Evolutionary conservation across 1,140 invertebrate species (phyloP).

Genomic region (Hermatobates lingyangjiaoensis): DNA sequence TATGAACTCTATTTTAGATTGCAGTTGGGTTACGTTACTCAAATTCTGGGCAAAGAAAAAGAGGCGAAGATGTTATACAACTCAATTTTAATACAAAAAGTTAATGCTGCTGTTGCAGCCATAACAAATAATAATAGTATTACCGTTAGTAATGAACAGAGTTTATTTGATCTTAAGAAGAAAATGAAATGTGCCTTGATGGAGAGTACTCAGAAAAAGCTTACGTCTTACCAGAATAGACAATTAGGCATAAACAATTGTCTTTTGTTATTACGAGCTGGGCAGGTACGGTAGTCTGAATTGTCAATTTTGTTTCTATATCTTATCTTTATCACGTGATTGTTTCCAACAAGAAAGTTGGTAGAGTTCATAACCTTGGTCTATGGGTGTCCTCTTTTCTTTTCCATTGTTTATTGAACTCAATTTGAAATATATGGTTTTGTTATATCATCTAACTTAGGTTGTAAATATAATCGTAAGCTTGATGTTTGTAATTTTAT

Average conservation of each 20-base stretch:
- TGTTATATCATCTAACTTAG: too few relatives aligned
- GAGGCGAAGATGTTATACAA: slow-evolving; percentile 66
- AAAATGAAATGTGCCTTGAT: slow-evolving; percentile 76
- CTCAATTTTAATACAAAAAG: slow-evolving; percentile 54
- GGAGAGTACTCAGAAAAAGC: slow-evolving; percentile 66
- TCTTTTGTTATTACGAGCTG: not conserved
- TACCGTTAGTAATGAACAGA: slow-evolving; percentile 81
- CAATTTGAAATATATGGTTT: too few relatives aligned
- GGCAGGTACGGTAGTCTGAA: not conserved
- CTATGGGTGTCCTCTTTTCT: too few relatives aligned
- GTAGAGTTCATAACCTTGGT: too few relatives aligned
- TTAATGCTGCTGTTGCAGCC: slow-evolving; percentile 66
- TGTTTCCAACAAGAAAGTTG: too few relatives aligned
- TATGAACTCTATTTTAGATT: slow-evolving; percentile 51
- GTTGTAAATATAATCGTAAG: too few relatives aligned
- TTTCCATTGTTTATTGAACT: too few relatives aligned
- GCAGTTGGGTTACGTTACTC: slow-evolving; percentile 71
- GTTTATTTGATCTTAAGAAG: slow-evolving; percentile 93
- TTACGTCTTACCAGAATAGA: slow-evolving; percentile 58
- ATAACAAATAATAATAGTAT: slow-evolving; percentile 88
- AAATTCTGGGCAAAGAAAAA: slow-evolving; percentile 56
- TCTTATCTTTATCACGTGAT: too few relatives aligned
- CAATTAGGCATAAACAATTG: slow-evolving; percentile 53
- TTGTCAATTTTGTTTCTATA: too few relatives aligned
- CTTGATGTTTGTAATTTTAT: too few relatives aligned